Evolutionary conservation across 2,113 vertebrate genomes (phyloP).

Genomic region (Melanotaenia duboulayi): DNA sequence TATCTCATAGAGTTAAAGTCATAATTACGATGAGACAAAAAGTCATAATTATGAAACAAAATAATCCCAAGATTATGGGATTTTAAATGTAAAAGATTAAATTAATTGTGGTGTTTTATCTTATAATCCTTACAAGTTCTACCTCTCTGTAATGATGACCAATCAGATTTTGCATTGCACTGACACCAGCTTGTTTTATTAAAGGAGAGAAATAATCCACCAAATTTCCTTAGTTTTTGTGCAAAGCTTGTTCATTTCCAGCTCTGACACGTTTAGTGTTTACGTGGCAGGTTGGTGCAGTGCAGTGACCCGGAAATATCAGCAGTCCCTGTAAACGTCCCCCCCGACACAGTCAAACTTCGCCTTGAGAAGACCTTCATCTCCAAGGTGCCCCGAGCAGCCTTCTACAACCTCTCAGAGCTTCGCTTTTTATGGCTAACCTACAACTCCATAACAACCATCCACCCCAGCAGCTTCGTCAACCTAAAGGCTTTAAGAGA

Average conservation of each 20-base stretch:
- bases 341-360: slow-evolving; percentile 88
- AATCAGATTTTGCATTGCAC: no score
- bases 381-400: slow-evolving; percentile 85
- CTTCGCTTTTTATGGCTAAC: slow-evolving; percentile 91
- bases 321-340: slow-evolving; percentile 86
- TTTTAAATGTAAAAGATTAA: no score
- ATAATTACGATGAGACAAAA: no score
- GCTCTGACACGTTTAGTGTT: slow-evolving; percentile 3
- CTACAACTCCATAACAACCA: slow-evolving; percentile 86
- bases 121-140: no score
- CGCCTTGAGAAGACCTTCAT: slow-evolving; percentile 90
- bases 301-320: slow-evolving; percentile 90
- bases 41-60: no score
- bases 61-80: no score
- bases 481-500: slow-evolving; percentile 90
- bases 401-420: slow-evolving; percentile 91
- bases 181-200: no score
- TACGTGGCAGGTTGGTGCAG: slow-evolving; percentile 83
- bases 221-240: no score
- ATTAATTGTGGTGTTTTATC: no score
- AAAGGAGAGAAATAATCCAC: no score
- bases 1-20: no score
- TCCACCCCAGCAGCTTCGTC: slow-evolving; percentile 90
- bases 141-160: no score
- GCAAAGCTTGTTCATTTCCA: background rate